Percentiles rank a stretch among this genome's conserved stretches.
Conservation (phyloP, 2,797 vertebrate species). For the Hyperoplus lanceolatus region DNA sequence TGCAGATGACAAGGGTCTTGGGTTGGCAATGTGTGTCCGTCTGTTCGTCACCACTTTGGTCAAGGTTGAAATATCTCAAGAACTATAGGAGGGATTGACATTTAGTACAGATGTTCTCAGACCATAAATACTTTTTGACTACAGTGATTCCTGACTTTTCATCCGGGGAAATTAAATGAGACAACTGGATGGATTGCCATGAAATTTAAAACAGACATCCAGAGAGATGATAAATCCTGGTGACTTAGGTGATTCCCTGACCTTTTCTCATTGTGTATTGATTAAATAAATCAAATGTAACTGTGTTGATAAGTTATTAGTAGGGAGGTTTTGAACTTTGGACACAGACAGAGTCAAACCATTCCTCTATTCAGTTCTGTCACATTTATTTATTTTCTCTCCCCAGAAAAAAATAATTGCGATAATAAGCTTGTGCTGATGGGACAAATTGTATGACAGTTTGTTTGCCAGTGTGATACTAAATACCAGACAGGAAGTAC, state of each 20-base stretch:
- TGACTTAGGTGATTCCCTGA: too few relatives aligned
- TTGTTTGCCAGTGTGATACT: conserved; percentile 51
- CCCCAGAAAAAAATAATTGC: conserved; percentile 40
- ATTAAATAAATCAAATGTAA: too few relatives aligned
- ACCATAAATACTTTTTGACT: not conserved
- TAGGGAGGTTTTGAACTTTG: too few relatives aligned
- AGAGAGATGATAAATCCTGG: too few relatives aligned
- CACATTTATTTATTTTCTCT: conserved; percentile 10
- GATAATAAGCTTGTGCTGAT: conserved; percentile 49
- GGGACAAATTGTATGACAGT: conserved; percentile 53
- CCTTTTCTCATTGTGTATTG: too few relatives aligned
- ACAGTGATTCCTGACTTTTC: not conserved
- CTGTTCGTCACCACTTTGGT: not conserved
- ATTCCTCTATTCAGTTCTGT: conserved; percentile 20
- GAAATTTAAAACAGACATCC: too few relatives aligned
- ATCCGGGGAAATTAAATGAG: not conserved
- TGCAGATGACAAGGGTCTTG: not conserved
- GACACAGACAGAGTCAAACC: conserved; percentile 21
- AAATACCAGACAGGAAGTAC: conserved; percentile 52
- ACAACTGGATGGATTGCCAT: too few relatives aligned
- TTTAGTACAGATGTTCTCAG: not conserved
- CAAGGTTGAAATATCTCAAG: not conserved
- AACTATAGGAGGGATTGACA: not conserved
- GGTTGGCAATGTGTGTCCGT: not conserved
- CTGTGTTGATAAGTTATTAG: too few relatives aligned